These are phyloP conservation scores for Pandemis corylana DNA, from an alignment of 2,888 invertebrate species.

Conservation along the genomic window DNA sequence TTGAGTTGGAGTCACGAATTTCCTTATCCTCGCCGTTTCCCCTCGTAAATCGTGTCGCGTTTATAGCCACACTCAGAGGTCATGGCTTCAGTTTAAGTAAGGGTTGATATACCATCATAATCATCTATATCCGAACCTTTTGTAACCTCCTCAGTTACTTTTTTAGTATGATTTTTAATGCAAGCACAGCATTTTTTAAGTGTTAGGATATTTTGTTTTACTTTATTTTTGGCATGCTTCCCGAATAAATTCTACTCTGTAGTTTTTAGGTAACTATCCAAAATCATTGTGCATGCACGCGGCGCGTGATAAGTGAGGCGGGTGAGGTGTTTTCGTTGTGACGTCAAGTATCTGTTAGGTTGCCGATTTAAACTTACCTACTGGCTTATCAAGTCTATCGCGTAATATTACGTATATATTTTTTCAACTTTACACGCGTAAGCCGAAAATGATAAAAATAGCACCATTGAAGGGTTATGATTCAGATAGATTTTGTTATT, in stretches of 20 bases:
- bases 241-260: conserved; percentile 2
- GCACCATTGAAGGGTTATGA: not conserved
- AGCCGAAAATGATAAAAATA: not conserved
- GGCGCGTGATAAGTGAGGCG: conserved; percentile 34
- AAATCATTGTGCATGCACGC: conserved; percentile 18
- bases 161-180: not conserved
- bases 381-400: conserved; percentile 15
- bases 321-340: conserved; percentile 30
- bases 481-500: not conserved
- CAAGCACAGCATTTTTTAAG: not conserved
- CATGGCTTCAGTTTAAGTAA: conserved; percentile 34
- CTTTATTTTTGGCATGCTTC: conserved; percentile 29
- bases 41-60: conserved; percentile 52
- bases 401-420: conserved; percentile 16
- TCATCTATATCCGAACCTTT: conserved; percentile 15
- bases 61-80: conserved; percentile 48
- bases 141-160: conserved; percentile 10
- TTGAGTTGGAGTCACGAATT: conserved; percentile 42
- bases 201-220: not conserved
- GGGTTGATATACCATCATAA: conserved; percentile 20
- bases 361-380: conserved; percentile 27
- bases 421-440: conserved; percentile 4
- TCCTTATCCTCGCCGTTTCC: conserved; percentile 45
- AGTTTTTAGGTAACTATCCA: conserved; percentile 27
- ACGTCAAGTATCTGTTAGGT: conserved; percentile 32